phyloP scores from a whole-genome alignment of 2,888 invertebrate species.

The Agrochola circellaris region DNA sequence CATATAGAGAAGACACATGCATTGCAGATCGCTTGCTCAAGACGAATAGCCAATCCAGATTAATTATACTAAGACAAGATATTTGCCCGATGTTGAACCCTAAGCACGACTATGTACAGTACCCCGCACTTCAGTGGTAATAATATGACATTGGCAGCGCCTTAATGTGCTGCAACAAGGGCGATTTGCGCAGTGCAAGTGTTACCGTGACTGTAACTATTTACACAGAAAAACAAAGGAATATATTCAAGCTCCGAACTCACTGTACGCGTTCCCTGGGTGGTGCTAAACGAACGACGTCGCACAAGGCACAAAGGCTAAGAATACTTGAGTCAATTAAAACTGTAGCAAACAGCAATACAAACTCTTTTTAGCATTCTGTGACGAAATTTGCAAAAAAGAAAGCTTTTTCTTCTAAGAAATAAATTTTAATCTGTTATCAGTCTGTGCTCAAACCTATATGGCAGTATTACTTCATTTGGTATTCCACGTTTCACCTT shows the following conservation, averaged over 20 bases:
- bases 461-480: not conserved
- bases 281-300: not conserved
- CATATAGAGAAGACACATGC: not conserved
- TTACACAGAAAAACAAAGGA: not conserved
- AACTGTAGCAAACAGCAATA: slow-evolving; percentile 4
- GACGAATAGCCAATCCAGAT: not conserved
- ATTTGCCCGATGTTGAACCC: not conserved
- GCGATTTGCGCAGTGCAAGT: not conserved
- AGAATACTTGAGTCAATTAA: slow-evolving; percentile 27
- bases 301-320: slow-evolving; percentile 3
- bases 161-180: too few relatives aligned
- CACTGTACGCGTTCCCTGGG: not conserved
- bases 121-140: not conserved
- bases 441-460: not conserved
- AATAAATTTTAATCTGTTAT: not conserved
- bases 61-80: not conserved
- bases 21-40: not conserved
- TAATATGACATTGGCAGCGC: not conserved
- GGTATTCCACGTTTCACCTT: not conserved
- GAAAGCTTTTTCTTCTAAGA: not conserved
- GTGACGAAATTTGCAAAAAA: not conserved
- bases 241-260: not conserved
- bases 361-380: not conserved
- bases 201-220: not conserved
- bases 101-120: not conserved